phyloP scores from a whole-genome alignment of 2,797 vertebrate genomes.

The Anabas testudineus region DNA sequence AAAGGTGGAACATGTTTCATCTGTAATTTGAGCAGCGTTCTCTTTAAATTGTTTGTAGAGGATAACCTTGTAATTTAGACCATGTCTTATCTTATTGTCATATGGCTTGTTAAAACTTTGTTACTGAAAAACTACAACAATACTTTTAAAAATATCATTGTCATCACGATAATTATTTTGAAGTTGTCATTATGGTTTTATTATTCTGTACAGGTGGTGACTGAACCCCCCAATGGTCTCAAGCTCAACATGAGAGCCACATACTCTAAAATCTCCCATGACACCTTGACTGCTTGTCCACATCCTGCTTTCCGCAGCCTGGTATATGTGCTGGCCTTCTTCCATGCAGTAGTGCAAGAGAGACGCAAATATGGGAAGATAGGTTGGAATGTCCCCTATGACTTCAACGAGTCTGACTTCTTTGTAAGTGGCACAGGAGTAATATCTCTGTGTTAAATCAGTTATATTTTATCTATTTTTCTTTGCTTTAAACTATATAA shows the following conservation, averaged over 20 bases:
- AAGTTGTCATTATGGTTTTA: too few relatives aligned
- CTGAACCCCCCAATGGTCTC: constrained; percentile 94
- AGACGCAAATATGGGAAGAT: constrained; percentile 97
- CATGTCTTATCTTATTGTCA: too few relatives aligned
- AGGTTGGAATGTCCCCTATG: constrained; percentile 95
- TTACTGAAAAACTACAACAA: too few relatives aligned
- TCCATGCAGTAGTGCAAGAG: constrained; percentile 98
- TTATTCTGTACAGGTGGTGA: constrained; percentile 89
- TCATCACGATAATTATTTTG: too few relatives aligned
- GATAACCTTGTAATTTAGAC: not conserved
- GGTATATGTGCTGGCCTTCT: constrained; percentile 94
- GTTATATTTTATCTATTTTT: constrained; percentile 1
- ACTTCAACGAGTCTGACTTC: constrained; percentile 98
- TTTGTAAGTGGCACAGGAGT: constrained; percentile 79
- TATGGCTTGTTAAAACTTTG: too few relatives aligned
- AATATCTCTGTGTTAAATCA: not conserved
- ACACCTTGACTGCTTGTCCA: constrained; percentile 86
- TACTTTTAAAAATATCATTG: too few relatives aligned
- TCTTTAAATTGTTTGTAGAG: not conserved
- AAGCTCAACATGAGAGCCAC: constrained; percentile 96
- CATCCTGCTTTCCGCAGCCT: constrained; percentile 91
- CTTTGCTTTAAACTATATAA: constrained; percentile 8
- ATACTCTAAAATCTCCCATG: constrained; percentile 90
- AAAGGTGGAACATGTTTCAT: constrained; percentile 83
- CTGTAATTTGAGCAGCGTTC: not conserved